These are phyloP conservation scores for Callithrix jacchus DNA, from an alignment of 2,113 vertebrate genomes.

Conservation along the genomic window DNA sequence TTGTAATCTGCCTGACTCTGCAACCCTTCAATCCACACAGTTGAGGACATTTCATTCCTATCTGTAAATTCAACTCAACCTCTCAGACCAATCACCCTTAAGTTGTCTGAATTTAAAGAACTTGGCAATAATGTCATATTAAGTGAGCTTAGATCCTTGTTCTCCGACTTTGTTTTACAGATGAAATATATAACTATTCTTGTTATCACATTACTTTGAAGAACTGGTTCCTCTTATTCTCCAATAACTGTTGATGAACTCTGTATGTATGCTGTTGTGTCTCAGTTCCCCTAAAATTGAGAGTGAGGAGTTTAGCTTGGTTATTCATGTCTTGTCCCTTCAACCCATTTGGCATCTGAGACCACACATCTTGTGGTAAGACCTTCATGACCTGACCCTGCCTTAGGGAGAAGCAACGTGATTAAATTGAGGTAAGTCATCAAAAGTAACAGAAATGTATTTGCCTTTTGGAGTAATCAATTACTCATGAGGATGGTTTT, in stretches of 20 bases:
- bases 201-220: background rate
- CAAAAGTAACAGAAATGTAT: background rate
- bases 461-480: constrained; percentile 16
- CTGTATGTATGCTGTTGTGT: background rate
- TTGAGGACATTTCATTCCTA: constrained; percentile 39
- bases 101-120: constrained; percentile 25
- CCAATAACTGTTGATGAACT: background rate
- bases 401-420: background rate
- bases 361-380: background rate
- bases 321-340: background rate
- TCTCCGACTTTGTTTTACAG: constrained; percentile 17
- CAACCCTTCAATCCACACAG: constrained; percentile 41
- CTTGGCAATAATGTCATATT: background rate
- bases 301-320: background rate
- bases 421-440: background rate
- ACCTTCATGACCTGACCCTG: background rate
- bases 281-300: background rate
- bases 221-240: background rate
- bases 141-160: background rate
- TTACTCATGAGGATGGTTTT: background rate
- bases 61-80: constrained; percentile 22
- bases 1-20: constrained; percentile 55
- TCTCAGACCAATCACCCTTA: background rate
- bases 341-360: background rate
- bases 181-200: background rate